phyloP scores from a whole-genome alignment of 2,113 vertebrate genomes.

The Chamaetylas fuelleborni region DNA sequence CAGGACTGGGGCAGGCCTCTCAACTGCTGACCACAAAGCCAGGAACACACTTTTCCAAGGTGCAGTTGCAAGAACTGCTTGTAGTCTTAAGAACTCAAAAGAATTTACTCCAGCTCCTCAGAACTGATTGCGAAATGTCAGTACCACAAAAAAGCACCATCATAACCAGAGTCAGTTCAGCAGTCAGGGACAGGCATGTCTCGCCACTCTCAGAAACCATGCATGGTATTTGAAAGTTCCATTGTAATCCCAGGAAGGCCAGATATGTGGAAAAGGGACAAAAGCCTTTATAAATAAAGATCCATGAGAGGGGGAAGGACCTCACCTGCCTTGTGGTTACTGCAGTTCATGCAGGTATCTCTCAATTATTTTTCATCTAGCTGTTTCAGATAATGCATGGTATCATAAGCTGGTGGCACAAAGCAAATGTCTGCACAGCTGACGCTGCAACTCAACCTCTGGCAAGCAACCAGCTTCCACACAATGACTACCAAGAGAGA shows the following conservation, averaged over 20 bases:
- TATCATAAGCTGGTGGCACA: not conserved
- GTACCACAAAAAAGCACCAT: conserved; percentile 1
- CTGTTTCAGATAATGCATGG: not conserved
- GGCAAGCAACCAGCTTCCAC: not conserved
- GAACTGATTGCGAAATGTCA: not conserved
- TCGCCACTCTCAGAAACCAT: not conserved
- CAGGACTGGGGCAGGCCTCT: not conserved
- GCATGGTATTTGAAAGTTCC: not conserved
- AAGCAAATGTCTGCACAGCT: not conserved
- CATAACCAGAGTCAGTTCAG: not conserved
- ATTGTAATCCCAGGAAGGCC: not conserved
- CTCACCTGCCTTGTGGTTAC: not conserved
- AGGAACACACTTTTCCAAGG: not conserved
- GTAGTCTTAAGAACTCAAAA: not conserved
- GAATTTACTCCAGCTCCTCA: not conserved
- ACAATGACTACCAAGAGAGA: not conserved
- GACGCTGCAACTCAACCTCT: not conserved
- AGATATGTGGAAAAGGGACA: not conserved
- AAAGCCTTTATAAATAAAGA: not conserved
- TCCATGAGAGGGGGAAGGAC: not conserved
- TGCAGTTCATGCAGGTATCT: not conserved
- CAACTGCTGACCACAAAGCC: not conserved
- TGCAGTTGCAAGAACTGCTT: not conserved
- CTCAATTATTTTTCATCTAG: not conserved
- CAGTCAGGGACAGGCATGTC: not conserved